Conservation (phyloP, 2,888 invertebrate genomes). For the Axea sp. region DNA sequence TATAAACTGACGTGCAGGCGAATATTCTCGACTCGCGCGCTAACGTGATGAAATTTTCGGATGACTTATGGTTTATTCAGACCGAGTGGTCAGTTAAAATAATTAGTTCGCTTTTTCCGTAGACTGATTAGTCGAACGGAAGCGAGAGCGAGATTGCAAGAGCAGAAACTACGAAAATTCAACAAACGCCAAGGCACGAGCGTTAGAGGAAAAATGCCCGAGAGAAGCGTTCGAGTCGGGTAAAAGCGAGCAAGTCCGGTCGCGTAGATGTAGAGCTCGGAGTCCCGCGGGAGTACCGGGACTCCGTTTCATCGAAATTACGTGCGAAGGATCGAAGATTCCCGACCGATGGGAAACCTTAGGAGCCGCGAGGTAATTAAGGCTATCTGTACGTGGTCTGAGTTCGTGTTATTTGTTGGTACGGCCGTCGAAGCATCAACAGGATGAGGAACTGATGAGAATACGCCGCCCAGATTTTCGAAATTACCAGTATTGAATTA, state of each 20-base stretch:
- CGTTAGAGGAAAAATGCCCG: conserved; percentile 37
- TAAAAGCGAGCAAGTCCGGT: conserved; percentile 29
- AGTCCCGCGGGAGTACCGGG: conserved; percentile 46
- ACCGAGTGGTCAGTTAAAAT: conserved; percentile 29
- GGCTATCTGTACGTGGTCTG: conserved; percentile 62
- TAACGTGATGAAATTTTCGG: conserved; percentile 19
- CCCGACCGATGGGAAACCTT: conserved; percentile 67
- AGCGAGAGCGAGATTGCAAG: conserved; percentile 26
- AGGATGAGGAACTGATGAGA: conserved; percentile 50
- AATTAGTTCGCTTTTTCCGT: conserved; percentile 47
- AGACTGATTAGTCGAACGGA: conserved; percentile 53
- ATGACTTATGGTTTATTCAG: conserved; percentile 54
- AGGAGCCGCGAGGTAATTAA: conserved; percentile 66
- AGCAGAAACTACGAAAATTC: conserved; percentile 31
- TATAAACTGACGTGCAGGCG: conserved; percentile 6
- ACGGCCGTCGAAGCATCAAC: conserved; percentile 38
- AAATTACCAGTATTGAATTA: too few relatives aligned
- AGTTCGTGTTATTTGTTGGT: conserved; percentile 59
- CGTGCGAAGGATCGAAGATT: conserved; percentile 74
- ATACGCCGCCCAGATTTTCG: too few relatives aligned
- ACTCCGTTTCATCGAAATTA: conserved; percentile 71
- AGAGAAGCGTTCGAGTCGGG: conserved; percentile 15
- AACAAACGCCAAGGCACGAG: conserved; percentile 8
- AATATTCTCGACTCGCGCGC: background rate
- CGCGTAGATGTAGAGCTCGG: conserved; percentile 50